These are phyloP conservation scores for Pygoscelis antarcticus DNA, from an alignment of 2,113 vertebrate species.

Conservation along the genomic window DNA sequence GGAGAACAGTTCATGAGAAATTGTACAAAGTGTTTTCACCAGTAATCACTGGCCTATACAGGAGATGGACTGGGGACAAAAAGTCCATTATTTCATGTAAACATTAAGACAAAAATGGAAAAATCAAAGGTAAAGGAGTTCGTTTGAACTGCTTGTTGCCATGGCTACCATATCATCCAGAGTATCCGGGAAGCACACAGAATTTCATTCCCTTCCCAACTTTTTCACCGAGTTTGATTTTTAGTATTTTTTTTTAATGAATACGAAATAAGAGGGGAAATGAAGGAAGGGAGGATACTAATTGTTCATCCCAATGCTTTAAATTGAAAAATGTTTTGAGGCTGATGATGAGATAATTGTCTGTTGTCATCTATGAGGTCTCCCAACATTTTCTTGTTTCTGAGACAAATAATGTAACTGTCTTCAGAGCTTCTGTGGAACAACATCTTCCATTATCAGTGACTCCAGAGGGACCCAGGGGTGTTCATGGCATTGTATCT, in stretches of 20 bases:
- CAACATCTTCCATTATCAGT: not conserved
- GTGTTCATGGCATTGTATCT: not conserved
- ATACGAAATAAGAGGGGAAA: not conserved
- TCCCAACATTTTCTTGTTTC: not conserved
- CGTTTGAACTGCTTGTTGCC: conserved; percentile 47
- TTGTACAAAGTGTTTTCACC: not conserved
- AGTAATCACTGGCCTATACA: not conserved
- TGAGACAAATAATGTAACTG: not conserved
- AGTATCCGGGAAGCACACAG: not conserved
- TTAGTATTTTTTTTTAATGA: not conserved
- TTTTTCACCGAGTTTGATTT: not conserved
- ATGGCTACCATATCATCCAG: conserved; percentile 20
- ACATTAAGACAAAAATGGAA: conserved; percentile 10
- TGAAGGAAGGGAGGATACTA: not conserved
- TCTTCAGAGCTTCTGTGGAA: not conserved
- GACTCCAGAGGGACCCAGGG: not conserved
- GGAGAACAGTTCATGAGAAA: not conserved
- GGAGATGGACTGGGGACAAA: not conserved
- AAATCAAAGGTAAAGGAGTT: conserved; percentile 58
- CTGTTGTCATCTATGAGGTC: not conserved
- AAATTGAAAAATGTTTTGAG: not conserved
- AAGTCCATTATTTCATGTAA: not conserved
- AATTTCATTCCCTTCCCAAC: conserved; percentile 23
- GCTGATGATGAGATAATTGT: not conserved
- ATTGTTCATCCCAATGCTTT: not conserved